Evolutionary conservation across 2,888 invertebrate genomes (phyloP).

Genomic region (Synanthedon andrenaeformis): DNA sequence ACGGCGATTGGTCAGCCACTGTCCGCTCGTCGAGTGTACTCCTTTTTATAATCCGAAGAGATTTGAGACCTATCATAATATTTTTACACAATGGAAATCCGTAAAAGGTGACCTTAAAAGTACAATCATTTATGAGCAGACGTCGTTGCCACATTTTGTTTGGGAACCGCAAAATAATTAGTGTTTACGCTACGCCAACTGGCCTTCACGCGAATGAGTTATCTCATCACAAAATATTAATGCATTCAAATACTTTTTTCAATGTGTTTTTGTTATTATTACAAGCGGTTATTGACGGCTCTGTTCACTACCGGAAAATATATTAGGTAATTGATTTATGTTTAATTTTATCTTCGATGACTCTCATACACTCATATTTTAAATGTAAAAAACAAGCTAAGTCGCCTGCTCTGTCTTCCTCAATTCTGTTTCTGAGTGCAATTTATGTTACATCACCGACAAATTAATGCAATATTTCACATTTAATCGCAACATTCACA

Average conservation of each 20-base stretch:
- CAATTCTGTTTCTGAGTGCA: not conserved
- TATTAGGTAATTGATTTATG: too few relatives aligned
- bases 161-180: conserved; percentile 19
- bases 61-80: not conserved
- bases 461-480: conserved; percentile 23
- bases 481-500: conserved; percentile 25
- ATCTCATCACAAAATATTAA: conserved; percentile 12
- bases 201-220: conserved; percentile 25
- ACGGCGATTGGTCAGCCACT: too few relatives aligned
- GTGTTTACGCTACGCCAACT: conserved; percentile 24
- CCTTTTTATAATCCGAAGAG: too few relatives aligned
- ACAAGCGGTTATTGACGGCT: not conserved
- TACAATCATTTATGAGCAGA: conserved; percentile 4
- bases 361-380: too few relatives aligned
- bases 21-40: too few relatives aligned
- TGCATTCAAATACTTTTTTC: conserved; percentile 6
- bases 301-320: not conserved
- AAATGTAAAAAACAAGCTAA: too few relatives aligned
- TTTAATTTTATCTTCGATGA: too few relatives aligned
- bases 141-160: conserved; percentile 11
- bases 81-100: not conserved
- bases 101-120: not conserved
- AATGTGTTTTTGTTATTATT: not conserved
- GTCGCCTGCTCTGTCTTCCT: too few relatives aligned
- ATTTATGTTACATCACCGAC: conserved; percentile 20